phyloP scores from a whole-genome alignment of 2,797 vertebrate species.

The Cuculus canorus region DNA sequence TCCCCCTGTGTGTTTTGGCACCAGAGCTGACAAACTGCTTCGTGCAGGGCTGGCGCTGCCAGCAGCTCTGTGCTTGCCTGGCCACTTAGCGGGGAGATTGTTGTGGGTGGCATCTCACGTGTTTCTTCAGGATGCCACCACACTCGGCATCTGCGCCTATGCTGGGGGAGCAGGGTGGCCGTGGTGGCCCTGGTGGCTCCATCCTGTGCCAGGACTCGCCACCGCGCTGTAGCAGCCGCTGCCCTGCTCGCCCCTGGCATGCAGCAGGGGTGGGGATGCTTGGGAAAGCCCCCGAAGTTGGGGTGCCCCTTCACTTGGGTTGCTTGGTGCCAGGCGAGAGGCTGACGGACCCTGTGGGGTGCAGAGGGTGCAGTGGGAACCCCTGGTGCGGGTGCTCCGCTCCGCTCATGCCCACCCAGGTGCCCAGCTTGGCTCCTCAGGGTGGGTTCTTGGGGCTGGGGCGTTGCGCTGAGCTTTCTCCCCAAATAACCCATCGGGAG shows the following conservation, averaged over 20 bases:
- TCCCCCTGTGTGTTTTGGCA: not conserved
- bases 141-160: rapidly evolving
- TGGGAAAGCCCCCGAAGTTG: rapidly evolving
- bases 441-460: not conserved
- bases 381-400: not conserved
- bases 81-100: not conserved
- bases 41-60: not conserved
- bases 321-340: rapidly evolving
- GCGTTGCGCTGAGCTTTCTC: not conserved
- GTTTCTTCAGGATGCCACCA: not conserved
- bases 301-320: not conserved
- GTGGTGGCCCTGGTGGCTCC: rapidly evolving
- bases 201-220: not conserved
- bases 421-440: rapidly evolving
- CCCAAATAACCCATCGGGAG: rapidly evolving
- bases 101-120: not conserved
- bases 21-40: not conserved
- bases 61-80: not conserved
- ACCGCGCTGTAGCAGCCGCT: rapidly evolving
- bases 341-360: rapidly evolving
- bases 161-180: not conserved
- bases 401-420: rapidly evolving
- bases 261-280: not conserved
- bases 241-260: rapidly evolving
- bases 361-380: rapidly evolving